Percentiles rank a stretch among this genome's conserved stretches.
These are phyloP conservation scores for Pantherophis vulpinus DNA, from an alignment of 2,797 vertebrate species.

Conservation along the genomic window DNA sequence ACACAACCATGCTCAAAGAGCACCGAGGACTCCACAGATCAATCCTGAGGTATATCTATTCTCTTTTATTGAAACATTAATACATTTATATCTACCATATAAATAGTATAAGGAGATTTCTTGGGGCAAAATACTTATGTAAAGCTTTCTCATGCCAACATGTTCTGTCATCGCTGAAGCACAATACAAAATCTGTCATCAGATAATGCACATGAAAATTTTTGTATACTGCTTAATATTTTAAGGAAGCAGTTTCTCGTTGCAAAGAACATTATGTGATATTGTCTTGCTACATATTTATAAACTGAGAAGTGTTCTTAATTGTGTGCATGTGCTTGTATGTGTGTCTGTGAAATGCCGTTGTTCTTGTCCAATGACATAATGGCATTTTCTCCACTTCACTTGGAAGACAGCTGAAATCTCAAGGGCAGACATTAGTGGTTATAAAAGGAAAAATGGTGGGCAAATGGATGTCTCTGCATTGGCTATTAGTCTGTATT, in stretches of 20 bases:
- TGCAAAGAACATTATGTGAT: not conserved
- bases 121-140: not conserved
- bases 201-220: not conserved
- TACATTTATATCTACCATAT: not conserved
- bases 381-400: not conserved
- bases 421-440: not conserved
- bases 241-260: not conserved
- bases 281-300: not conserved
- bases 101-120: not conserved
- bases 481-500: not conserved
- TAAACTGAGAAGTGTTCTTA: not conserved
- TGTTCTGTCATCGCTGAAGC: not conserved
- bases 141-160: not conserved
- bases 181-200: not conserved
- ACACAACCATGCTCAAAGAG: not conserved
- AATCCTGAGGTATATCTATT: not conserved
- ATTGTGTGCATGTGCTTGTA: not conserved
- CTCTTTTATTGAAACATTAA: not conserved
- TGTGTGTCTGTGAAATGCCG: not conserved
- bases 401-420: not conserved
- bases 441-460: not conserved
- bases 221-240: not conserved
- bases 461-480: not conserved
- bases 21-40: not conserved
- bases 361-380: not conserved